phyloP scores from a whole-genome alignment of 2,888 invertebrate genomes.

The Caenorhabditis japonica region DNA sequence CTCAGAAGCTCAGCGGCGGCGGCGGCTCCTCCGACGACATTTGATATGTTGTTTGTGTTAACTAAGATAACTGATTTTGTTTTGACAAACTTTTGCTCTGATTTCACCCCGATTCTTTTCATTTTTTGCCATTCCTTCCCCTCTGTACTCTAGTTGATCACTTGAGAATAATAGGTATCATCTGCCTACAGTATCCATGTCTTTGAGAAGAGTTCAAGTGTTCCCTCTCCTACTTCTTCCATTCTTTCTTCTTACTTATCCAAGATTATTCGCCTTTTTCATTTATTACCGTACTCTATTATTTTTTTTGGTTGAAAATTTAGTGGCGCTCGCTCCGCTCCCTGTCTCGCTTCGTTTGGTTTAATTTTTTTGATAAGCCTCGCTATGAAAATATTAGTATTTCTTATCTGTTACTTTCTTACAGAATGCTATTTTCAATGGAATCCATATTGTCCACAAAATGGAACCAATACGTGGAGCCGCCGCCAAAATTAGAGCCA shows the following conservation, averaged over 20 bases:
- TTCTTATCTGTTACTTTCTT: conserved; percentile 23
- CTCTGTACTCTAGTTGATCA: background rate
- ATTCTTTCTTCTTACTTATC: background rate
- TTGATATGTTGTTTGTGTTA: conserved; percentile 57
- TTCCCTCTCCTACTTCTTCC: conserved; percentile 13
- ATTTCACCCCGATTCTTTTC: background rate
- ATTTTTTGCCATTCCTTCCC: background rate
- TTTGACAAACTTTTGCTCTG: background rate
- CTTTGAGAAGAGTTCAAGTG: conserved; percentile 41
- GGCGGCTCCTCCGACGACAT: conserved; percentile 15
- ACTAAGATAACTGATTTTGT: conserved; percentile 47
- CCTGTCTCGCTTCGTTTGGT: conserved; percentile 9
- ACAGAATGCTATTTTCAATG: conserved; percentile 51
- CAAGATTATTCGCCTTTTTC: conserved; percentile 5
- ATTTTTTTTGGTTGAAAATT: conserved; percentile 16
- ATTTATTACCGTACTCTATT: conserved; percentile 6
- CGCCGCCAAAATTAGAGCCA: conserved; percentile 36
- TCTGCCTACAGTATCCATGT: conserved; percentile 41
- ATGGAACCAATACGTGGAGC: conserved; percentile 26
- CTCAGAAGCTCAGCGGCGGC: background rate
- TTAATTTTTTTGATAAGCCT: conserved; percentile 36
- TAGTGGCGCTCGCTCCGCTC: too few species aligned
- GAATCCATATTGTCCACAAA: conserved; percentile 46
- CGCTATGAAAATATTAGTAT: conserved; percentile 49
- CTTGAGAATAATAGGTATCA: conserved; percentile 42